These are phyloP conservation scores for Protosalanx chinensis DNA, from an alignment of 2,797 vertebrate species.

Conservation along the genomic window DNA sequence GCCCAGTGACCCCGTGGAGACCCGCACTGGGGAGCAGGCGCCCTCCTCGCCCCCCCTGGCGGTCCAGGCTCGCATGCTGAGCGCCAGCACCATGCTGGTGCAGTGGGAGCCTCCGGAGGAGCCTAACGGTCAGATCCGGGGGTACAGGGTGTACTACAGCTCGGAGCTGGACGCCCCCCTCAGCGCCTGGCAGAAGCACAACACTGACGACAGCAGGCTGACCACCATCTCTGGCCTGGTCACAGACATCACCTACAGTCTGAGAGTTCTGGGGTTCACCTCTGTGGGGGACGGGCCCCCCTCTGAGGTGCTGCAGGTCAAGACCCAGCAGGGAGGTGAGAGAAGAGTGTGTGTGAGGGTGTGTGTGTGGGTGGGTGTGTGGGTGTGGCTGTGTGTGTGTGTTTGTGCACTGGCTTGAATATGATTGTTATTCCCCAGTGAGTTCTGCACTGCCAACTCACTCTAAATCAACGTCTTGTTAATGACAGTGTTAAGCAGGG, in stretches of 20 bases:
- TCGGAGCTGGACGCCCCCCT: constrained; percentile 79
- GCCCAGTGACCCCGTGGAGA: constrained; percentile 85
- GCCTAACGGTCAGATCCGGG: constrained; percentile 89
- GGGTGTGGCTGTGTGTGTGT: not conserved
- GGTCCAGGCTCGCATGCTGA: constrained; percentile 92
- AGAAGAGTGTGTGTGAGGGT: constrained; percentile 14
- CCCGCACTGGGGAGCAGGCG: constrained; percentile 89
- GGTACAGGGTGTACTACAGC: constrained; percentile 90
- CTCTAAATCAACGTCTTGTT: not conserved
- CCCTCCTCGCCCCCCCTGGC: constrained; percentile 89
- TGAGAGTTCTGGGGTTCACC: constrained; percentile 90
- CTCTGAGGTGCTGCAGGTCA: constrained; percentile 91
- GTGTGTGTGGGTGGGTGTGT: too few species aligned
- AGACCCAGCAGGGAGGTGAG: constrained; percentile 93
- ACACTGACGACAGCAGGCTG: constrained; percentile 88
- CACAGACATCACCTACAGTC: constrained; percentile 91
- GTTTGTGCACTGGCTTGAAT: not conserved
- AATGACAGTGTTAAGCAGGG: not conserved
- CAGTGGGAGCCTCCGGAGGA: constrained; percentile 93
- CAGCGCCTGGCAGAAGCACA: constrained; percentile 92
- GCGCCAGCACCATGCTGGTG: constrained; percentile 92
- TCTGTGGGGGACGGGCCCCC: constrained; percentile 90
- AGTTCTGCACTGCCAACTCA: not conserved
- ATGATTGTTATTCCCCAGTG: not conserved
- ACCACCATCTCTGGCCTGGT: constrained; percentile 89